Conservation (phyloP, 2,113 vertebrate species). For the Bufo gargarizans region DNA sequence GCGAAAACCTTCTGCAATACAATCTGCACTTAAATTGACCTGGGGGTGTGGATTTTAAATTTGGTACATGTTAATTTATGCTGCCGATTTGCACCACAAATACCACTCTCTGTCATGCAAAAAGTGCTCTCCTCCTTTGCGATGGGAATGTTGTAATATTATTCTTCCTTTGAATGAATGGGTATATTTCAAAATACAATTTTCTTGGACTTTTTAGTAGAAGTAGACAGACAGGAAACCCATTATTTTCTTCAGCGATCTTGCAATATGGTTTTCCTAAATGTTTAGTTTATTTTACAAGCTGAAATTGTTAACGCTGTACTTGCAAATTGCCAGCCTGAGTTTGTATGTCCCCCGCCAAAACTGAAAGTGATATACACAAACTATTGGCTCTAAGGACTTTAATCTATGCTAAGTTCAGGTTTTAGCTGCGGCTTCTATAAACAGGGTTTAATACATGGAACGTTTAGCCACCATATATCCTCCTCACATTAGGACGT, state of each 20-base stretch:
- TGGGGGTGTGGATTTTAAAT: no score
- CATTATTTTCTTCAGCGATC: neutral
- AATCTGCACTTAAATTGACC: no score
- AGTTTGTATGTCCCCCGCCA: conserved; percentile 68
- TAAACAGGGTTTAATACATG: conserved; percentile 54
- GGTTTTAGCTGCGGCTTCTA: conserved; percentile 63
- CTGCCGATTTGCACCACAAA: no score
- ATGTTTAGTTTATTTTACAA: conserved; percentile 74
- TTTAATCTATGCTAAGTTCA: conserved; percentile 67
- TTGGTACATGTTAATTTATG: no score
- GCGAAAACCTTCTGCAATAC: no score
- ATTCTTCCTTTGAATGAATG: neutral
- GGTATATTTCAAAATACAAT: neutral
- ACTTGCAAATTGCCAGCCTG: conserved; percentile 75
- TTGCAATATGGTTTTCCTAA: conserved; percentile 70
- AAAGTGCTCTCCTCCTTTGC: neutral
- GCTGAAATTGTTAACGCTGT: conserved; percentile 73
- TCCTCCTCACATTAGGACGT: conserved; percentile 34
- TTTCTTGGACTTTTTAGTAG: neutral
- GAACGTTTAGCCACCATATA: conserved; percentile 39
- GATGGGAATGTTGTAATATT: neutral
- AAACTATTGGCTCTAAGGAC: conserved; percentile 65
- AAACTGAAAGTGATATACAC: conserved; percentile 77
- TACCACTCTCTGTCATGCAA: no score
- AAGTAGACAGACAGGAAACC: conserved; percentile 2